These are phyloP conservation scores for Lasioglossum morio DNA, from an alignment of 2,888 invertebrate genomes.

Conservation along the genomic window DNA sequence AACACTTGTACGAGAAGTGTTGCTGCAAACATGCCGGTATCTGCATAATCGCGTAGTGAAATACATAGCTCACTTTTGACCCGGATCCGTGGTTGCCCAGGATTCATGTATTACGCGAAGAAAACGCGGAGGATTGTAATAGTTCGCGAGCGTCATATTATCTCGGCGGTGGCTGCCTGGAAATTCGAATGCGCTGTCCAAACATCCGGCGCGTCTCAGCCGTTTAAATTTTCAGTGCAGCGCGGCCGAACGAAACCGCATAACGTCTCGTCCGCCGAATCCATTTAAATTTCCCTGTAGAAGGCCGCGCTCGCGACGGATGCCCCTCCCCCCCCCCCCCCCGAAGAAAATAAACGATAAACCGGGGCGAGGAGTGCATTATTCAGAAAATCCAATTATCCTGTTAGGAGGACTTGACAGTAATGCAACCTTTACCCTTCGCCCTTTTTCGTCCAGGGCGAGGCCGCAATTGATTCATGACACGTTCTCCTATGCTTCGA, in stretches of 20 bases:
- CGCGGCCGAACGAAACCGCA: slow-evolving; percentile 1
- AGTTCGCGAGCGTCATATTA: not conserved
- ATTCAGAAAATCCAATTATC: slow-evolving; percentile 53
- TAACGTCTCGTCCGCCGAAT: not conserved
- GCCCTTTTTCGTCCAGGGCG: slow-evolving; percentile 37
- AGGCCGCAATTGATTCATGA: slow-evolving; percentile 49
- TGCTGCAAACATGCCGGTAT: not conserved
- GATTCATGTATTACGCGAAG: not conserved
- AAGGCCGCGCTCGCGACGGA: not conserved
- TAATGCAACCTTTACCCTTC: slow-evolving; percentile 37
- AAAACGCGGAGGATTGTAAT: not conserved
- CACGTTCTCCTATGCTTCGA: slow-evolving; percentile 16
- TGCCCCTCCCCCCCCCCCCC: not conserved
- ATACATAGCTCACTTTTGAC: not conserved
- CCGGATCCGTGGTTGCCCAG: not conserved
- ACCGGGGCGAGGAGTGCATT: slow-evolving; percentile 4
- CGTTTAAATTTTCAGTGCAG: not conserved
- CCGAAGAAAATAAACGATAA: slow-evolving; percentile 34
- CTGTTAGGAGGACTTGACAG: slow-evolving; percentile 33
- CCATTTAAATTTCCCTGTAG: not conserved
- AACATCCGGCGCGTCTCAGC: not conserved
- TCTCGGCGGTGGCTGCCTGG: not conserved
- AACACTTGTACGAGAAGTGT: not conserved
- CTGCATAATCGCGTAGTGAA: not conserved
- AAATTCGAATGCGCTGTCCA: slow-evolving; percentile 1